Evolutionary conservation across 2,113 vertebrate species (phyloP), one percentile per base, ranked within the genome.

Genomic region (Oncorhynchus masou): DNA sequence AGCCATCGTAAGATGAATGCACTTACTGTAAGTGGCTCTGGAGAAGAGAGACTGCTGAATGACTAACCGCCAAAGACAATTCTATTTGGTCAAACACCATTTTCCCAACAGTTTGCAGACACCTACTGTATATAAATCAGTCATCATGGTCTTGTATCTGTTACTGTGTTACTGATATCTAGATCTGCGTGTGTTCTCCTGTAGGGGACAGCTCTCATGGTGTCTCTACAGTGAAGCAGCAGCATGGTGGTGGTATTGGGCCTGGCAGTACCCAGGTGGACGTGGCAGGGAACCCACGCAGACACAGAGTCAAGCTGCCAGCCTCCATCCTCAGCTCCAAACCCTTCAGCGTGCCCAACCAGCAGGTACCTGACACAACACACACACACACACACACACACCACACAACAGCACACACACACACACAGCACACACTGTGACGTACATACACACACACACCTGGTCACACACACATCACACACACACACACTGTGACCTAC

Each of bases 301-400:
- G 81, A 84, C 83, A 91, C 20, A 92, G 87, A 87, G 92, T 96
- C 78, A 85, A 72, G 79, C 83, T 96, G 0, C 95, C 95, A 0
- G 24, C 73, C 13, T 94, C 86, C 12, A 81, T 96, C 86, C 88
- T 86, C 60, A 3, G 85, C 31, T 84, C 82, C 73, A 95, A 93
- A 77, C 87, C 94, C 72, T 82, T 60, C 57, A 90, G 85, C n/a
- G 72, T 89, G 8, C 94, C 92, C 25, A 94, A 94, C 22, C 25
- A 85, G 66, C 94, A 93, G 92, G 96, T 97, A n/a, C n/a, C n/a
- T n/a, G n/a, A n/a, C n/a, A n/a, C n/a, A 91, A 87, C 25, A 70
- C 68, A 51, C 34, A 45, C 68, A 45, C 67, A 22, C 67, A 45
- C 67, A 45, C 31, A 74, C n/a, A 65, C 19, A 72, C n/a, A n/a